These are phyloP conservation scores for Alces alces DNA, from an alignment of 2,113 vertebrate genomes.

Conservation along the genomic window DNA sequence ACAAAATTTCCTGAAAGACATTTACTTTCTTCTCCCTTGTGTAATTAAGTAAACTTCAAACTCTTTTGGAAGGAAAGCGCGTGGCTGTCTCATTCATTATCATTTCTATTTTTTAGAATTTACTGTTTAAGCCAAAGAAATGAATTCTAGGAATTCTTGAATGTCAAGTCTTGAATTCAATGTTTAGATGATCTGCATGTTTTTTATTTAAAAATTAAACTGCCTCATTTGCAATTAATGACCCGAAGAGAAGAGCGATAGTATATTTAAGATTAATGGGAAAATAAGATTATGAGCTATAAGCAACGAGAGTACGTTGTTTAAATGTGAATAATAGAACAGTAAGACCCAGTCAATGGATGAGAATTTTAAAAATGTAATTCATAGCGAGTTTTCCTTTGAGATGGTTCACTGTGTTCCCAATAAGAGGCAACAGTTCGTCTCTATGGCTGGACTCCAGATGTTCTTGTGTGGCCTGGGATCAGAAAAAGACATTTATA, in stretches of 20 bases:
- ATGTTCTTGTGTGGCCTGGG: conserved; percentile 17
- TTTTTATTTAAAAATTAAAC: not conserved
- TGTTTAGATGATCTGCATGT: not conserved
- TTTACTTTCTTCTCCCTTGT: not conserved
- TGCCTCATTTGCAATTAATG: not conserved
- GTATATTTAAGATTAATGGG: not conserved
- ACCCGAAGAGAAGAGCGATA: not conserved
- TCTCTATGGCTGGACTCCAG: not conserved
- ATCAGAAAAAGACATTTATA: not conserved
- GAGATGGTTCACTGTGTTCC: not conserved
- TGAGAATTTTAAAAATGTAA: not conserved
- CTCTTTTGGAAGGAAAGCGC: not conserved
- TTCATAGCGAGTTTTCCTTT: not conserved
- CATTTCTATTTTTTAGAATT: conserved; percentile 21
- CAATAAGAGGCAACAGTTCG: not conserved
- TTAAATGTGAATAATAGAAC: not conserved
- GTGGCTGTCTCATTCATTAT: not conserved
- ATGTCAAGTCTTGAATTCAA: not conserved
- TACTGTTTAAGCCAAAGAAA: conserved; percentile 20
- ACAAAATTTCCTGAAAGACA: not conserved
- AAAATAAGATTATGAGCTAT: not conserved
- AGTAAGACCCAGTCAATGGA: not conserved
- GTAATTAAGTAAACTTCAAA: not conserved
- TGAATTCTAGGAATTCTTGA: not conserved
- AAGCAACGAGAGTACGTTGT: not conserved